A percentile compares a stretch with the other conserved stretches of the same genome.
These are phyloP conservation scores for Acipenser oxyrinchus DNA, from an alignment of 2,797 vertebrate genomes.

Conservation along the genomic window DNA sequence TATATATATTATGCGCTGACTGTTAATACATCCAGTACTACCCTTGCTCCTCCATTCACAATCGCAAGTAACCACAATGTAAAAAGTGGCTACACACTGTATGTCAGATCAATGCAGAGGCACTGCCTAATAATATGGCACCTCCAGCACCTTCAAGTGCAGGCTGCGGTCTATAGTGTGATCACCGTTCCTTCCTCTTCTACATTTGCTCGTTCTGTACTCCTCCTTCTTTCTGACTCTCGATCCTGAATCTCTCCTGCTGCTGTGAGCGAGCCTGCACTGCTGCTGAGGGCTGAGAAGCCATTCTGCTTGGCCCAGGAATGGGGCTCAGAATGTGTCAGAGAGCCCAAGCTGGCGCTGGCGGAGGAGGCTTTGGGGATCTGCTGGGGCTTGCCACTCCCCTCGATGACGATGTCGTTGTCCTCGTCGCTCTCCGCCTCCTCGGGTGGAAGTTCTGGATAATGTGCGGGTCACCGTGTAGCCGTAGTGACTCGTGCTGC, in stretches of 20 bases:
- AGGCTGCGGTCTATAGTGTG: conserved; percentile 66
- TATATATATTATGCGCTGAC: too few species aligned
- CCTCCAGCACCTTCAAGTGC: not conserved
- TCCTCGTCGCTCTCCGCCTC: conserved; percentile 83
- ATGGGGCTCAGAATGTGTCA: conserved; percentile 73
- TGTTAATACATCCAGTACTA: too few species aligned
- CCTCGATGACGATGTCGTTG: conserved; percentile 86
- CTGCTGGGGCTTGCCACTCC: conserved; percentile 53
- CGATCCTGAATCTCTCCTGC: conserved; percentile 30
- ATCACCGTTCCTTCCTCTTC: conserved; percentile 95
- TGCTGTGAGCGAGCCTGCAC: conserved; percentile 46
- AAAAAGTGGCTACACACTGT: too few species aligned
- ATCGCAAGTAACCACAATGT: too few species aligned
- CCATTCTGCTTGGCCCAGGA: conserved; percentile 70
- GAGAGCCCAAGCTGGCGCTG: conserved; percentile 61
- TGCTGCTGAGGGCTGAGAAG: conserved; percentile 49
- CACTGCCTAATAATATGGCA: conserved; percentile 35
- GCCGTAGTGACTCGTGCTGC: conserved; percentile 68
- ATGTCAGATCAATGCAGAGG: too few species aligned
- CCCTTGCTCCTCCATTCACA: too few species aligned
- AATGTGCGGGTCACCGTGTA: conserved; percentile 51
- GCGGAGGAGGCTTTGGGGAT: conserved; percentile 48
- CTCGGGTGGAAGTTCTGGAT: conserved; percentile 68
- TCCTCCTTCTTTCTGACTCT: conserved; percentile 42
- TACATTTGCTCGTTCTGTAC: conserved; percentile 55